Evolutionary conservation across 2,888 invertebrate genomes (phyloP), one percentile per base, ranked within the genome.

Genomic region (Disparrhopalites patrizii): DNA sequence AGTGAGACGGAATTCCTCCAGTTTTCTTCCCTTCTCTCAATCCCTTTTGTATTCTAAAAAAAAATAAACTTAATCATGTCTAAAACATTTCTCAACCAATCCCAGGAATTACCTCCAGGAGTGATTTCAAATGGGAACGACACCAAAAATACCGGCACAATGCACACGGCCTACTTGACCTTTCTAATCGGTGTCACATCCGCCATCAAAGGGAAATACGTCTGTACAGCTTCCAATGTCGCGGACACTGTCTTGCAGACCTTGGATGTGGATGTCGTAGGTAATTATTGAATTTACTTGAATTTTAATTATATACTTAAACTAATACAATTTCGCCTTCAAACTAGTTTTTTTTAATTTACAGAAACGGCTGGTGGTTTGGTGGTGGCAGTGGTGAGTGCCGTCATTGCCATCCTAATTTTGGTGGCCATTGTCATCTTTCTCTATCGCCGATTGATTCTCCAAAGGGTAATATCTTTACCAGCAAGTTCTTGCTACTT

Each of bases 361-460:
- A 4, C n/a, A 47, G 47, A 8, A n/a, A 47, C 20, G 20, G 8
- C 20, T 15, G 47, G 47, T 7, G 15, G 23, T 7, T 20, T 47
- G 8, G 25, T 47, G 3, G 72, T 66, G 63, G 67, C 69, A 3
- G 62, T 68, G 13, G 36, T 62, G 8, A 60, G 52, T 27, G 33
- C 70, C 15, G 54, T 33, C 4, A 38, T 54, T 0, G 64, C 68
- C 0, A 72, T 72, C 15, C 2, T 69, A 8, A 3, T 70, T 0
- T 38, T 72, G 5, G 36, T 65, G 15, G 36, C 33, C 3, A 33
- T 65, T 1, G 67, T 30, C 3, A 47, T 50, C 33, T 67, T 25
- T 47, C 25, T 56, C 2, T 56, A 56, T 25, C 20, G 56, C 8
- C 38, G 31, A 8, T 2, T 56, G n/a, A 25, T 56, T 4, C 10